phyloP scores from a whole-genome alignment of 1,140 invertebrate genomes.

The Drosophila leontia region DNA sequence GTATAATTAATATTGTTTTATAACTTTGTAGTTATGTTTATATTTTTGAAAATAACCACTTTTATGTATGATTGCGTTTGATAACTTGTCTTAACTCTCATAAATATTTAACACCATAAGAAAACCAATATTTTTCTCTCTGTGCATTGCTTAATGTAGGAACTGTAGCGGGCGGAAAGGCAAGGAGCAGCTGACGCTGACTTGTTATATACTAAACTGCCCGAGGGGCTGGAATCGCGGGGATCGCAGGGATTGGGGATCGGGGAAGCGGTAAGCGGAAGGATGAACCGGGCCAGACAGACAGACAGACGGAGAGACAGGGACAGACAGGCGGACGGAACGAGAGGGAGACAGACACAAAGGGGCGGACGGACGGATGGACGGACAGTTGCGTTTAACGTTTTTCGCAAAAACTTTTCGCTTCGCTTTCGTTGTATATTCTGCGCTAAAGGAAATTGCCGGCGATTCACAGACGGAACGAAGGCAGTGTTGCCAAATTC shows the following conservation, averaged over 20 bases:
- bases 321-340: slow-evolving; percentile 36
- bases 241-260: slow-evolving; percentile 18
- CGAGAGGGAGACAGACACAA: slow-evolving; percentile 29
- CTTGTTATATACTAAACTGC: slow-evolving; percentile 83
- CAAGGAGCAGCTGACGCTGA: slow-evolving; percentile 79
- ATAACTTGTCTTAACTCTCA: too few relatives aligned
- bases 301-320: slow-evolving; percentile 42
- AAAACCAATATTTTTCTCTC: background rate
- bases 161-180: slow-evolving; percentile 31
- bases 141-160: slow-evolving; percentile 10
- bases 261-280: slow-evolving; percentile 65
- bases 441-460: slow-evolving; percentile 62
- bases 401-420: slow-evolving; percentile 78
- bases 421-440: slow-evolving; percentile 65
- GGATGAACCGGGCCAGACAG: slow-evolving; percentile 69
- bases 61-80: too few relatives aligned
- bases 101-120: background rate
- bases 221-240: slow-evolving; percentile 22
- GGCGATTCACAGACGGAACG: slow-evolving; percentile 37
- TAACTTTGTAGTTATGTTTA: too few relatives aligned
- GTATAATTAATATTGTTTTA: too few relatives aligned
- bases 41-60: too few relatives aligned
- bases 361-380: slow-evolving; percentile 47
- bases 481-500: slow-evolving; percentile 38
- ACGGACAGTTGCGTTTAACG: slow-evolving; percentile 76